These are phyloP conservation scores for Philopotamus ludificatus DNA, from an alignment of 1,140 invertebrate species.

Conservation along the genomic window DNA sequence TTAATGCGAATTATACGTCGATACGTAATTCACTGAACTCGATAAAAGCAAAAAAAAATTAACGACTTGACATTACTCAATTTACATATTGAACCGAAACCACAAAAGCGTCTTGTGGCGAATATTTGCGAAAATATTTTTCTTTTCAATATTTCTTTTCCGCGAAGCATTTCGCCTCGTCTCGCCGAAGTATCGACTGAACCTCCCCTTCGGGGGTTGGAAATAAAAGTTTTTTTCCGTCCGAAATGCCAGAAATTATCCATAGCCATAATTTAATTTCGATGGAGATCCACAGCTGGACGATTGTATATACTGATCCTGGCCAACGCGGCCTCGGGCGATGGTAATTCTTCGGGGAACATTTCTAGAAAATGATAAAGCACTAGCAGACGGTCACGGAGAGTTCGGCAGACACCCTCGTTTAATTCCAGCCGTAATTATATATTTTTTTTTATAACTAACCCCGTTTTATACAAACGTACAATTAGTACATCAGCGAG, in stretches of 20 bases:
- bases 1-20: too few species aligned
- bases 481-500: not conserved
- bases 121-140: too few species aligned
- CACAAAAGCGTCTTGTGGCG: too few species aligned
- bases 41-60: too few species aligned
- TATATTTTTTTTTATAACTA: not conserved
- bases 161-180: not conserved
- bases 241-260: conserved; percentile 35
- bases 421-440: not conserved
- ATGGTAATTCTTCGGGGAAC: conserved; percentile 30
- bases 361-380: not conserved
- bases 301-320: not conserved
- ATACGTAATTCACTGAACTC: too few species aligned
- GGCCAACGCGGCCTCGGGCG: conserved; percentile 6
- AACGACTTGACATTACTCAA: too few species aligned
- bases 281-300: conserved; percentile 12
- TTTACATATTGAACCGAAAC: too few species aligned
- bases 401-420: not conserved
- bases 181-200: not conserved
- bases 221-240: conserved; percentile 21
- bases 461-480: not conserved
- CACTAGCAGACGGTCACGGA: not conserved
- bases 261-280: conserved; percentile 37
- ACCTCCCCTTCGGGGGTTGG: not conserved
- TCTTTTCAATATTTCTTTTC: not conserved